These are phyloP conservation scores for Eremophila alpestris DNA, from an alignment of 2,797 vertebrate species.

Conservation along the genomic window DNA sequence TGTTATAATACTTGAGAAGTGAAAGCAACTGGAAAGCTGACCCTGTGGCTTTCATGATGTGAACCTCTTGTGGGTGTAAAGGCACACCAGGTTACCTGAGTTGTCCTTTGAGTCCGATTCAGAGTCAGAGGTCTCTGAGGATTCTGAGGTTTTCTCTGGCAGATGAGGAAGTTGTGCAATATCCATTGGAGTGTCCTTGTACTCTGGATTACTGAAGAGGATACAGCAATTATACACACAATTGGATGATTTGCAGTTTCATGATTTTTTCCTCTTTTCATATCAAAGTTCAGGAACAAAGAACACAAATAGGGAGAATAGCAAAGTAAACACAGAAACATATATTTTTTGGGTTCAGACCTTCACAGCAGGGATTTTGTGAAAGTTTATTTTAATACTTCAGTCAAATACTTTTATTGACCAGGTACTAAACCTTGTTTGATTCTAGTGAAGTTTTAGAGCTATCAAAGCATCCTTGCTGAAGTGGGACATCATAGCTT, in stretches of 20 bases:
- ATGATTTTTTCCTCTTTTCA: not conserved
- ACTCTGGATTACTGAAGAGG: constrained; percentile 87
- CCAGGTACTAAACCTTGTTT: not conserved
- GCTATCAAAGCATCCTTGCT: constrained; percentile 55
- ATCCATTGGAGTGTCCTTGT: constrained; percentile 96
- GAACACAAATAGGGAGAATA: constrained; percentile 40
- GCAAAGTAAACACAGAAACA: constrained; percentile 21
- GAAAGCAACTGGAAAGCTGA: not conserved
- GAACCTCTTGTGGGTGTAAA: not conserved
- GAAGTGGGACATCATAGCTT: constrained; percentile 48
- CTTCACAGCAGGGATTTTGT: constrained; percentile 27
- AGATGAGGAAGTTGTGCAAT: constrained; percentile 95
- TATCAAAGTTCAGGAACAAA: constrained; percentile 38
- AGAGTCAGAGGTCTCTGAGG: constrained; percentile 95
- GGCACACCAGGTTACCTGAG: constrained; percentile 83
- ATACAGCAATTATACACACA: constrained; percentile 42
- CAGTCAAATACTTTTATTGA: constrained; percentile 43
- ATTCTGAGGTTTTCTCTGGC: constrained; percentile 95
- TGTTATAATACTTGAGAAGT: not conserved
- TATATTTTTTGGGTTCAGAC: not conserved
- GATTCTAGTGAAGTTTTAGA: constrained; percentile 34
- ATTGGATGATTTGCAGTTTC: constrained; percentile 23
- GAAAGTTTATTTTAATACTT: constrained; percentile 33
- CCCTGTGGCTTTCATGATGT: not conserved
- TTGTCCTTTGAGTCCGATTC: constrained; percentile 98